Conservation (phyloP, 2,888 invertebrate species). For the Pherbina coryleti region DNA sequence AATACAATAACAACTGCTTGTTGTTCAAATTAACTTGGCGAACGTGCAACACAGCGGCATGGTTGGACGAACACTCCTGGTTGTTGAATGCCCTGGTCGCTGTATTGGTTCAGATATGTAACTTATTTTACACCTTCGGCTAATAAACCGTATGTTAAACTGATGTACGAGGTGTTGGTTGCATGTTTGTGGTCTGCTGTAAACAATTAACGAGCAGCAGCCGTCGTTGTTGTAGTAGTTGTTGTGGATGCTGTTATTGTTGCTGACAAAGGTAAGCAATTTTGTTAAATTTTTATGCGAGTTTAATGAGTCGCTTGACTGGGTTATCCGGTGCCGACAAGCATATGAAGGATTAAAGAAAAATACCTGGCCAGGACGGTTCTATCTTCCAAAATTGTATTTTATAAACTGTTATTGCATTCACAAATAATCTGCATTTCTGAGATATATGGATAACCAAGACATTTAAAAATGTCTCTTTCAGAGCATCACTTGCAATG, state of each 20-base stretch:
- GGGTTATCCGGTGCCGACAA: neutral
- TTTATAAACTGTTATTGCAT: too few relatives aligned
- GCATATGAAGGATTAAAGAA: too few relatives aligned
- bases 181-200: slow-evolving; percentile 14
- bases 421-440: too few relatives aligned
- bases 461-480: too few relatives aligned
- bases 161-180: slow-evolving; percentile 30
- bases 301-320: neutral
- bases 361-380: too few relatives aligned
- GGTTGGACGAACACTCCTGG: slow-evolving; percentile 7
- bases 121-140: slow-evolving; percentile 30
- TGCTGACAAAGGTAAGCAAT: neutral
- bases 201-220: neutral
- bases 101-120: slow-evolving; percentile 23
- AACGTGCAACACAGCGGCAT: slow-evolving; percentile 27
- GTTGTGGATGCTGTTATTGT: neutral
- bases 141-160: slow-evolving; percentile 35
- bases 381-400: too few relatives aligned
- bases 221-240: neutral
- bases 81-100: slow-evolving; percentile 4
- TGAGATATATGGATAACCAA: too few relatives aligned
- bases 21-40: slow-evolving; percentile 11
- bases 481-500: too few relatives aligned
- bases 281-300: neutral
- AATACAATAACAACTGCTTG: slow-evolving; percentile 14